Base-by-base conservation (phyloP, 2,113 vertebrate species). In the Odocoileus hemionus region DNA sequence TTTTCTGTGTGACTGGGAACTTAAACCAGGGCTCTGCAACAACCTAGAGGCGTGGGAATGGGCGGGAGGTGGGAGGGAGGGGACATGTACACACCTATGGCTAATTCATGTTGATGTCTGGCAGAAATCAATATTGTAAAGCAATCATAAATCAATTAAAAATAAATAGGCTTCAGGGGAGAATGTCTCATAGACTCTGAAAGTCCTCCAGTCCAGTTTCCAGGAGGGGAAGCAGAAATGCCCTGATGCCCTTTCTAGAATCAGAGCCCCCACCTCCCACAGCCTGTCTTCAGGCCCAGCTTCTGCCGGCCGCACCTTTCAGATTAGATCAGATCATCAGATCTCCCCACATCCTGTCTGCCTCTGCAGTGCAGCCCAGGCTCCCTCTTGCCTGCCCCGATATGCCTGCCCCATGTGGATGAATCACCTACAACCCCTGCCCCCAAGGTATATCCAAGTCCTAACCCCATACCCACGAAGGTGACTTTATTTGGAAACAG, bases 281-380 rank as follows among this genome's bases (percentile, higher is more conserved):
- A 45, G 57, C 19, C 6, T 26, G 13, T 16, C 30, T 12, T 19
- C 50, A 33, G 2, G 67, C 1, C 13, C 7, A 17, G 30, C 39
- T 30, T 6, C 2, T 13, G 60, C 33, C 67, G 23, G 58, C 36
- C 2, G 3, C 12, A 33, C 9, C 26, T 1, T 55, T 55, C 26
- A 2, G 58, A 6, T 28, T 4, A 23, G 50, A 36, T 12, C 15
- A 33, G 26, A 11, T 55, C 43, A 7, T 21, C 0, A 5, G 50
- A 45, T 21, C 45, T 33, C 12, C 14, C n/a, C 70, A 15, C 12
- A 21, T n/a, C 30, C 19, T 47, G 61, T 79, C 39, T 16, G 61
- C n/a, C n/a, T 28, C 16, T 4, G n/a, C 30, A 26, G 86, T 2
- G 36, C 36, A 26, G 50, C 11, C 89, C 47, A 5, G 45, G 58